Evolutionary conservation across 2,113 vertebrate species (phyloP), one percentile per base, ranked within the genome.

Genomic region (Ascaphus truei): DNA sequence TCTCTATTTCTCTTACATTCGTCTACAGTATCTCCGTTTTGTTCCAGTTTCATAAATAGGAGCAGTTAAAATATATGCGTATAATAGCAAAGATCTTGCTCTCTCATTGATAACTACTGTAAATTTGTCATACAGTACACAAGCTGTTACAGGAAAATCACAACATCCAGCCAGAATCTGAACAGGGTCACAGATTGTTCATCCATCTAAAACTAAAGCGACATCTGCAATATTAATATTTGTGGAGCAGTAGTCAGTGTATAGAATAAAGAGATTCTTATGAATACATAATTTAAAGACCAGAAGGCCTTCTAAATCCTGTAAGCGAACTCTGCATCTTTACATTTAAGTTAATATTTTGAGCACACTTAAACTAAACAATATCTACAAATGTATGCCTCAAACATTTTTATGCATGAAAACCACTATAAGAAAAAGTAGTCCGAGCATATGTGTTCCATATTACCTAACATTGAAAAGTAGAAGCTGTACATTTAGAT

Each of bases 141-240:
- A 69, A 59, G 55, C 43, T 51, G 56, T 60, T 69, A 58, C 25
- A 27, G 43, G 26, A 60, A 51, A 48, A 60, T 58, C 15, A 39
- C 31, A 65, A 65, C 56, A 69, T 37, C 45, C 11, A 69, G 31
- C 30, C 65, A 68, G 65, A 25, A 50, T 59, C 22, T 68, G 25
- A 68, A 68, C 27, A 33, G 65, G 53, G 65, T 58, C 53, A 47
- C 30, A 60, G 41, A 60, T 51, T 69, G 50, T 69, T 69, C 56
- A 39, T 69, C 56, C 56, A 48, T 68, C 53, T 68, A 57, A 68
- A 68, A 68, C 33, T 20, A 23, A 55, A 55, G 50, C 59, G 65
- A 68, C 65, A 68, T 68, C 53, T 68, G 65, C 65, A 68, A 69
- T 69, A 69, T 69, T 69, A 60, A 69, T 60, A 60, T 59, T 60